Evolutionary conservation across 1,140 invertebrate species (phyloP), one percentile per base, ranked within the genome.

Genomic region (Acromyrmex echinatior): DNA sequence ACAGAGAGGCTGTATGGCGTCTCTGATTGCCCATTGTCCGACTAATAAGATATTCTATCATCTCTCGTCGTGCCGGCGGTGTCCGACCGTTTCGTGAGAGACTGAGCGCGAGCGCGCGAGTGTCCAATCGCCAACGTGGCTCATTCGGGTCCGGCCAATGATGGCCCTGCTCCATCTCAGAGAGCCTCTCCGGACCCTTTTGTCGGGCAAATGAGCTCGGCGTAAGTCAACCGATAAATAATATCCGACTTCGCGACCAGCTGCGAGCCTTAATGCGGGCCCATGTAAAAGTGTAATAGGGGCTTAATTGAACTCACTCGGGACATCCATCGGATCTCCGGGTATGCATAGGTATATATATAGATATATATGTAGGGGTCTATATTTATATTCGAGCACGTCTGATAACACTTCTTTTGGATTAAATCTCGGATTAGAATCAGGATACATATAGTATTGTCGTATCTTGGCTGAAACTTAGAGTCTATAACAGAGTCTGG

Each of bases 11-110:
- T 93, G 92, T 93, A 93, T 92, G 91, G 92, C 92, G 92, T 93
- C 90, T 93, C 93, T 95, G 94, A 94, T 95, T 94, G 94, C 93
- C 93, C 93, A 95, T 94, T 94, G 94, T 95, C 93, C 94, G 91
- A 92, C 91, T 95, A 94, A 95, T 94, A 94, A 95, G 94, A 94
- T 94, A 94, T 94, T 95, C 93, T 91, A 91, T 91, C 93, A 92
- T 94, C 93, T 93, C 91, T 87, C 88, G 88, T 86, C 88, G 90
- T 87, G 91, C 79, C 89, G 90, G 88, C 74, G 87, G 74, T 87
- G 91, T 82, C 90, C 81, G 85, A 77, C 65, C 81, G 87, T 88
- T 86, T 88, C 79, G 76, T 62, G 77, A 84, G 88, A 89, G 89
- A 87, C 25, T 68, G 56, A 80, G 76, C 70, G 58, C 79, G 49